Evolutionary conservation across 2,797 vertebrate genomes (phyloP).

Genomic region (Adrianichthys oophorus): DNA sequence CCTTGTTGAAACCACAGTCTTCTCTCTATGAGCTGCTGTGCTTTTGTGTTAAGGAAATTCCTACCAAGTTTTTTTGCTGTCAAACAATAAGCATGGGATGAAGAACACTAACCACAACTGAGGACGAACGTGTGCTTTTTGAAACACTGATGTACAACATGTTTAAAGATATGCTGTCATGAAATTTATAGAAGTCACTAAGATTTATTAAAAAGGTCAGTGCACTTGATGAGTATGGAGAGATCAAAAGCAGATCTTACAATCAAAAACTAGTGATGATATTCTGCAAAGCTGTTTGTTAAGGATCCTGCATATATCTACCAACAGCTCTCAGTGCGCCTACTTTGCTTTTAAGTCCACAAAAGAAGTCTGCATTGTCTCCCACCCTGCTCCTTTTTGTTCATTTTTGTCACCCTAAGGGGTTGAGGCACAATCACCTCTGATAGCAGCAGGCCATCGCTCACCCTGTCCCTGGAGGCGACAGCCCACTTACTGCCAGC

Average conservation of each 20-base stretch:
- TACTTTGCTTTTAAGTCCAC: slow-evolving; percentile 1
- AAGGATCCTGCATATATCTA: no score
- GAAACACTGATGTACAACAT: no score
- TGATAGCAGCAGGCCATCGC: slow-evolving; percentile 60
- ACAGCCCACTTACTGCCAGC: slow-evolving; percentile 72
- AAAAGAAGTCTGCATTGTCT: slow-evolving; percentile 43
- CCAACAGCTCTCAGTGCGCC: background rate
- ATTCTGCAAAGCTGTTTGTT: no score
- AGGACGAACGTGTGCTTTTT: background rate
- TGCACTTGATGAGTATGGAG: no score
- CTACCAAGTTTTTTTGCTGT: background rate
- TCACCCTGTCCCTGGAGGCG: slow-evolving; percentile 73
- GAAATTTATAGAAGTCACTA: no score
- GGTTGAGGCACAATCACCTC: slow-evolving; percentile 67
- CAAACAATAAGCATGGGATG: background rate
- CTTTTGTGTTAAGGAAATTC: slow-evolving; percentile 22
- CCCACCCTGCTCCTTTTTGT: slow-evolving; percentile 26
- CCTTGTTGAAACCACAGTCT: slow-evolving; percentile 33
- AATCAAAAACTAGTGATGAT: no score
- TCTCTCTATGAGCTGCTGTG: slow-evolving; percentile 27
- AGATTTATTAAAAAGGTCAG: no score
- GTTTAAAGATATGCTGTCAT: no score
- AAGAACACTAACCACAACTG: no score
- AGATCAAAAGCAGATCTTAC: no score
- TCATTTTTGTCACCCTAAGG: slow-evolving; percentile 65